Evolutionary conservation across 2,797 vertebrate genomes (phyloP).

Genomic region (Avahi laniger): DNA sequence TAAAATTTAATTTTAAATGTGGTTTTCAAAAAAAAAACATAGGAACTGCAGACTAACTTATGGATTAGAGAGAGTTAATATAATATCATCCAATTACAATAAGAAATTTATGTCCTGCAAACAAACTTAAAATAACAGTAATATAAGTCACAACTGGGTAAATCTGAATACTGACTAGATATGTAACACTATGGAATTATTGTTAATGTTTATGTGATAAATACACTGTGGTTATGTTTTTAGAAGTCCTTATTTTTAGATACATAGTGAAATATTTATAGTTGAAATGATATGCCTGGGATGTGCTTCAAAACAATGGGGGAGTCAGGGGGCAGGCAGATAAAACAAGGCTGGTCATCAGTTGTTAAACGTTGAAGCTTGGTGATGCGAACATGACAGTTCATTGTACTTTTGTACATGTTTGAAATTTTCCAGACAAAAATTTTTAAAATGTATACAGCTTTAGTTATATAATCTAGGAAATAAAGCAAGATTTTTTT

Average conservation of each 20-base stretch:
- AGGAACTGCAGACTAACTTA: neutral
- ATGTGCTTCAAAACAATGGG: neutral
- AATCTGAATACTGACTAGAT: neutral
- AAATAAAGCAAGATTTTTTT: neutral
- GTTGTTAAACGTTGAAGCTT: neutral
- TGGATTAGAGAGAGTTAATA: neutral
- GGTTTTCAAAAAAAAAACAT: neutral
- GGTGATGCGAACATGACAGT: neutral
- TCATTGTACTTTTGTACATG: neutral
- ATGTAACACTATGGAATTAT: neutral
- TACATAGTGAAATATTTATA: neutral
- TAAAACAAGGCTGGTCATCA: neutral
- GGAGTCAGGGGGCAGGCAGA: neutral
- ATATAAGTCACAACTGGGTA: neutral
- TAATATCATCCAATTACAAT: neutral
- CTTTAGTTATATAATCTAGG: neutral
- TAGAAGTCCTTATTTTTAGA: neutral
- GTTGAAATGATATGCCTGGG: neutral
- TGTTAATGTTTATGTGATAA: neutral
- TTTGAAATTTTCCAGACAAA: constrained; percentile 3
- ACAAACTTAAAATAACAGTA: neutral
- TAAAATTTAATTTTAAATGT: constrained; percentile 6
- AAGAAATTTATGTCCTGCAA: neutral
- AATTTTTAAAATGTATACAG: neutral
- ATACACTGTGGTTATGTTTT: neutral